These are phyloP conservation scores for Rhyzopertha dominica DNA, from an alignment of 1,140 invertebrate species.

Conservation along the genomic window DNA sequence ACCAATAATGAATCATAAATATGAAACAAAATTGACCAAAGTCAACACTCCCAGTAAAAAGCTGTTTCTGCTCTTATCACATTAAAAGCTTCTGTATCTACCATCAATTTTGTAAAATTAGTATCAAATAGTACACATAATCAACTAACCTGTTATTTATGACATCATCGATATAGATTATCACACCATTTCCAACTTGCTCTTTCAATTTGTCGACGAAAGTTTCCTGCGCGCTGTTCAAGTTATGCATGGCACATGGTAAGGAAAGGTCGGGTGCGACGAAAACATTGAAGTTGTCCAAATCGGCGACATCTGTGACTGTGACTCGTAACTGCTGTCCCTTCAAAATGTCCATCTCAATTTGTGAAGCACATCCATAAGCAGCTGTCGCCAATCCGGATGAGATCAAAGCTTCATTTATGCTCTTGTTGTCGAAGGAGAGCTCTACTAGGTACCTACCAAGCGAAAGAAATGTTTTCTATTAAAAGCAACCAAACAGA, in stretches of 20 bases:
- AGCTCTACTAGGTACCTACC: slow-evolving; percentile 51
- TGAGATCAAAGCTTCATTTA: slow-evolving; percentile 44
- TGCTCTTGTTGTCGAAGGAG: slow-evolving; percentile 44
- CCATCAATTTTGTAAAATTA: too few relatives aligned
- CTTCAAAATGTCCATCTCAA: slow-evolving; percentile 32
- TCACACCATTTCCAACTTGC: slow-evolving; percentile 39
- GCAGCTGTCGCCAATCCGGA: slow-evolving; percentile 43
- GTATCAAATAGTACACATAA: slow-evolving; percentile 10
- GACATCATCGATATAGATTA: slow-evolving; percentile 55
- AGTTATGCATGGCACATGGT: slow-evolving; percentile 31
- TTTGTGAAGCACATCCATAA: neutral
- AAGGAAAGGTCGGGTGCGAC: slow-evolving; percentile 26
- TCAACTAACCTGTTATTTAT: slow-evolving; percentile 50
- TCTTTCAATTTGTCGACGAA: slow-evolving; percentile 42
- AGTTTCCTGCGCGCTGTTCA: slow-evolving; percentile 26
- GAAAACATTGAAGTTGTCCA: slow-evolving; percentile 30
- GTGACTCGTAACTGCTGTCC: slow-evolving; percentile 34
- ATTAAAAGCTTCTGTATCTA: too few relatives aligned
- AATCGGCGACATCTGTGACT: slow-evolving; percentile 27
- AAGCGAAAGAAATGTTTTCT: too few relatives aligned
- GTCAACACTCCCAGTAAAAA: neutral
- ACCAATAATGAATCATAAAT: neutral
- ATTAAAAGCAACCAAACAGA: too few relatives aligned
- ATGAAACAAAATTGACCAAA: neutral
- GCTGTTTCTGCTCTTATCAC: slow-evolving; percentile 18